phyloP scores from a whole-genome alignment of 2,113 vertebrate species.

The Ardeotis arabs region DNA sequence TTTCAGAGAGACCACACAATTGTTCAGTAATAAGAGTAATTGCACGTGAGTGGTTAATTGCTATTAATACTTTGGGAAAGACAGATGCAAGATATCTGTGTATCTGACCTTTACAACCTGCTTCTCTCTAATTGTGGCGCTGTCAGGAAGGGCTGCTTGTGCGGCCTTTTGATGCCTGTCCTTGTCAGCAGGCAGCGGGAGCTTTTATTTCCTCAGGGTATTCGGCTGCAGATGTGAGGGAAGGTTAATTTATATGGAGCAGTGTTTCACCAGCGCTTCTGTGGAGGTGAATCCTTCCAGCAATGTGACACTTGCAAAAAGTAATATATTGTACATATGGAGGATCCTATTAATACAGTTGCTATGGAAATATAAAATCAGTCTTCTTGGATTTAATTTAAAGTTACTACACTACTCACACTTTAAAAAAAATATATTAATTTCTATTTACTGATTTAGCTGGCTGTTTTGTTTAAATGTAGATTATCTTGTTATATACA shows the following conservation, averaged over 20 bases:
- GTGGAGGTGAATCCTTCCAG: background rate
- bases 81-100: background rate
- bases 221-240: background rate
- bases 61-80: slow-evolving; percentile 5
- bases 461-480: background rate
- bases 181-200: slow-evolving; percentile 4
- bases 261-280: background rate
- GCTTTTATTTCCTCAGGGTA: slow-evolving; percentile 23
- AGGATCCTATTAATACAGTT: background rate
- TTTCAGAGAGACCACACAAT: background rate
- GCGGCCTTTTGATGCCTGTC: background rate
- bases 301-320: background rate
- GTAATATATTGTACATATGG: background rate
- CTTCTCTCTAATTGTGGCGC: background rate
- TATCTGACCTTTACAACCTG: slow-evolving; percentile 25
- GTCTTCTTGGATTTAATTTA: background rate
- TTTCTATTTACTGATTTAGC: background rate
- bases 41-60: background rate
- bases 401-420: background rate
- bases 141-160: background rate
- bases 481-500: background rate
- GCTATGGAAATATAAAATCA: background rate
- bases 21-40: slow-evolving; percentile 29
- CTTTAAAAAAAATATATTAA: background rate
- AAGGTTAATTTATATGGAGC: slow-evolving; percentile 21